Conservation (phyloP, 2,888 invertebrate species). For the Leptinotarsa haldemani region DNA sequence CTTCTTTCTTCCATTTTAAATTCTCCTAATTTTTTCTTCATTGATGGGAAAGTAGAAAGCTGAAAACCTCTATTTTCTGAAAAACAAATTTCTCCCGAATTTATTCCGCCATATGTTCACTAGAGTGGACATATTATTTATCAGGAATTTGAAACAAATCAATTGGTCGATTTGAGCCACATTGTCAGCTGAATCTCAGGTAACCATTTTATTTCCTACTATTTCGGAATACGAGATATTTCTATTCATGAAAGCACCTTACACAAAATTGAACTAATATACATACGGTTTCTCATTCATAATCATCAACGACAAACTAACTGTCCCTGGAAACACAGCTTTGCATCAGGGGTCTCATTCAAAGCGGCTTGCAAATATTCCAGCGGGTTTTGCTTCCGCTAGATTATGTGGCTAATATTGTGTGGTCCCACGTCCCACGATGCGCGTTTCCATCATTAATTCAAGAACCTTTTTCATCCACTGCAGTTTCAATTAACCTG, state of each 20-base stretch:
- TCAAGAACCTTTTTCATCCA: constrained; percentile 47
- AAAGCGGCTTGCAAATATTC: constrained; percentile 1
- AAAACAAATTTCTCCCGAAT: no score
- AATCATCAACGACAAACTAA: constrained; percentile 2
- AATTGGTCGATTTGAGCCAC: no score
- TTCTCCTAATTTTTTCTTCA: no score
- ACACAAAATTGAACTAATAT: background rate
- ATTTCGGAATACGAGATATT: background rate
- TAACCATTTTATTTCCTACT: no score
- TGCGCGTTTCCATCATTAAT: constrained; percentile 45
- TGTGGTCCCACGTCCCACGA: constrained; percentile 37
- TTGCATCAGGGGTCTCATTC: constrained; percentile 7
- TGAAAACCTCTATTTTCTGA: no score
- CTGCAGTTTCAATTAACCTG: constrained; percentile 46
- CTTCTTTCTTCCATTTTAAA: no score
- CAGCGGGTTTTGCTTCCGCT: constrained; percentile 2
- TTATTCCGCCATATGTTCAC: no score
- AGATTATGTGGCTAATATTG: constrained; percentile 44
- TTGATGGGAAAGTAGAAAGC: no score
- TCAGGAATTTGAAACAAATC: no score
- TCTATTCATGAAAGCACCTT: background rate
- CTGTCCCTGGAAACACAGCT: background rate
- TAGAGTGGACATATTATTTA: no score
- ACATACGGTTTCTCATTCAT: background rate
- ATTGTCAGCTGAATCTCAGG: no score